Conservation (phyloP, 2,888 invertebrate genomes). For the Allacma fusca region DNA sequence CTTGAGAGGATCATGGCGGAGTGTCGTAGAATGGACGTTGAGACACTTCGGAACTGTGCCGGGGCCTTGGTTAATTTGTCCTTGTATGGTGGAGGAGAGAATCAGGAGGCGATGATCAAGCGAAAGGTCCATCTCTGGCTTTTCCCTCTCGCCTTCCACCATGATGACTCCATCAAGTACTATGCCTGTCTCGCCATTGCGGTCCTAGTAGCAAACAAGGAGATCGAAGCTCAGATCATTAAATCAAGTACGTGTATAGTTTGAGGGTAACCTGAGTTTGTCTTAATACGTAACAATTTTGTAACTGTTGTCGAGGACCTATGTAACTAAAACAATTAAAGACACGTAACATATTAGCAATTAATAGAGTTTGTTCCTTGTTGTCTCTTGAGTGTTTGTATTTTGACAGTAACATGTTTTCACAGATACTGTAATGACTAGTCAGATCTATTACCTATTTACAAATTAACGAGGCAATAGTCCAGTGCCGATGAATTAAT, state of each 20-base stretch:
- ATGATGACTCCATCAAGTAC: conserved; percentile 96
- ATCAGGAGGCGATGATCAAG: conserved; percentile 97
- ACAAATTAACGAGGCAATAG: no score
- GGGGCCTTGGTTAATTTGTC: conserved; percentile 96
- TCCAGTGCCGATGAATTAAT: no score
- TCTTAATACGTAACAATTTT: conserved; percentile 5
- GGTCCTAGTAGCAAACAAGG: conserved; percentile 94
- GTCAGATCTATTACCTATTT: no score
- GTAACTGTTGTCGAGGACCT: no score
- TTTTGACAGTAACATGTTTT: no score
- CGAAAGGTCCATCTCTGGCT: conserved; percentile 95
- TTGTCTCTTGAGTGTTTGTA: no score
- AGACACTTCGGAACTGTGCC: conserved; percentile 93
- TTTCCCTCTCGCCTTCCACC: conserved; percentile 95
- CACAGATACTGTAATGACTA: no score
- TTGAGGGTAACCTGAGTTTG: no score
- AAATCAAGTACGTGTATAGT: conserved; percentile 80
- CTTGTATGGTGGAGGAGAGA: conserved; percentile 94
- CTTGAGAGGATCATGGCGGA: conserved; percentile 94
- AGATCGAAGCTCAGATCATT: conserved; percentile 94
- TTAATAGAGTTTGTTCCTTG: no score
- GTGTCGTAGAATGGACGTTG: conserved; percentile 90
- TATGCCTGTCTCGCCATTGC: conserved; percentile 98
- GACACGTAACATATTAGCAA: no score
- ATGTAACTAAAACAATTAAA: no score